phyloP scores from a whole-genome alignment of 2,797 vertebrate species.

The Cephalopachus bancanus region DNA sequence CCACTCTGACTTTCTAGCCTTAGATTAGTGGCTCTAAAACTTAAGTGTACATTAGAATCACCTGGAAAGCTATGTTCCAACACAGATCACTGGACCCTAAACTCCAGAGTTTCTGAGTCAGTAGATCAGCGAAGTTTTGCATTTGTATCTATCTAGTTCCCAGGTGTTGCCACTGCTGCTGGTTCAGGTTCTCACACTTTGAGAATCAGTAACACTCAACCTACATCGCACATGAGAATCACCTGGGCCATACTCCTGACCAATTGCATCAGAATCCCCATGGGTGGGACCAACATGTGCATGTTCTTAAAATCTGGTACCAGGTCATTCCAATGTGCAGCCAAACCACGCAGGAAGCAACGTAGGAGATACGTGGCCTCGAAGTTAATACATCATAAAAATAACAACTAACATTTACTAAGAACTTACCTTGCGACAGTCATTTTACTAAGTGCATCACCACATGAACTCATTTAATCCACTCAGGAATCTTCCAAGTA shows the following conservation, averaged over 20 bases:
- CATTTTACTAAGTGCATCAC: background rate
- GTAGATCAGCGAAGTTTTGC: background rate
- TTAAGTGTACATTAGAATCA: background rate
- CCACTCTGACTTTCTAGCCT: background rate
- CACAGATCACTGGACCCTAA: background rate
- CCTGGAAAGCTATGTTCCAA: background rate
- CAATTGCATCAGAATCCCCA: background rate
- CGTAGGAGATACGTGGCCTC: background rate
- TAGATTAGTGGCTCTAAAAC: background rate
- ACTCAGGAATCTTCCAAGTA: background rate
- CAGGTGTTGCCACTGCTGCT: background rate
- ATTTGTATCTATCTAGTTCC: slow-evolving; percentile 12
- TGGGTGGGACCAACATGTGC: too few relatives aligned
- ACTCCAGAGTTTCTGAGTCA: slow-evolving; percentile 9
- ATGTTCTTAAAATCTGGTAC: background rate
- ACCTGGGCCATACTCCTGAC: background rate
- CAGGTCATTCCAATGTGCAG: background rate
- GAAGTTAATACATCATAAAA: background rate
- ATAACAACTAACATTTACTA: background rate
- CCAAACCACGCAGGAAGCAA: background rate
- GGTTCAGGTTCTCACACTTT: background rate
- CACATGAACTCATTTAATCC: background rate
- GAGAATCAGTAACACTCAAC: background rate
- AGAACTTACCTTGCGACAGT: background rate
- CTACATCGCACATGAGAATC: background rate